Conservation (phyloP, 2,113 vertebrate genomes). For the Nasalis larvatus region DNA sequence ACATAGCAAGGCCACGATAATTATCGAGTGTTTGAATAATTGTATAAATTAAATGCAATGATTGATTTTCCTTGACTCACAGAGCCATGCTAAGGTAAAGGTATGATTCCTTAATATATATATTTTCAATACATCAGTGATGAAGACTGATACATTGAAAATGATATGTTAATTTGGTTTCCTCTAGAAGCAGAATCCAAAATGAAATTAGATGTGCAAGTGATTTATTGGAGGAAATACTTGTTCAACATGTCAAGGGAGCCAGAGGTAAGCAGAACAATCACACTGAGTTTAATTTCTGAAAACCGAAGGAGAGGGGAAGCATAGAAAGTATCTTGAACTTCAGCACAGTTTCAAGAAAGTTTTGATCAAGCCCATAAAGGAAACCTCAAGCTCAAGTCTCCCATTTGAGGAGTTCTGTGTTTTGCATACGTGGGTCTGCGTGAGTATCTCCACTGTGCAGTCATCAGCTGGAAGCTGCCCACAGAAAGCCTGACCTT, state of each 20-base stretch:
- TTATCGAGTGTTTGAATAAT: neutral
- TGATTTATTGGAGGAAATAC: neutral
- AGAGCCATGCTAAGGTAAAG: neutral
- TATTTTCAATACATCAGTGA: no score
- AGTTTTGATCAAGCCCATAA: neutral
- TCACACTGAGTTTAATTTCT: neutral
- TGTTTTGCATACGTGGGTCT: neutral
- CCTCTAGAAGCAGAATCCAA: neutral
- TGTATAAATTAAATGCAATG: neutral
- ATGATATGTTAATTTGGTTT: neutral
- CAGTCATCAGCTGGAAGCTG: neutral
- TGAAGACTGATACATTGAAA: neutral
- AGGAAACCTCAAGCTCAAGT: neutral
- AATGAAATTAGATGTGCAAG: neutral
- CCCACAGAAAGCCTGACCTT: neutral
- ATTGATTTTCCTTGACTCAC: neutral
- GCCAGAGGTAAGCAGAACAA: neutral
- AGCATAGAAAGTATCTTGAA: neutral
- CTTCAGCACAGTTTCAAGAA: neutral
- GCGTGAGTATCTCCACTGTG: accelerated
- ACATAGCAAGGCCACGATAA: neutral
- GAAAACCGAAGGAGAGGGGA: neutral
- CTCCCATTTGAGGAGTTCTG: neutral
- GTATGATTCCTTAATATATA: neutral
- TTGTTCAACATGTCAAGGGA: neutral